Percentiles rank a stretch among this genome's conserved stretches.
Conservation (phyloP, 2,888 invertebrate genomes). For the Dysmachus trigonus region DNA sequence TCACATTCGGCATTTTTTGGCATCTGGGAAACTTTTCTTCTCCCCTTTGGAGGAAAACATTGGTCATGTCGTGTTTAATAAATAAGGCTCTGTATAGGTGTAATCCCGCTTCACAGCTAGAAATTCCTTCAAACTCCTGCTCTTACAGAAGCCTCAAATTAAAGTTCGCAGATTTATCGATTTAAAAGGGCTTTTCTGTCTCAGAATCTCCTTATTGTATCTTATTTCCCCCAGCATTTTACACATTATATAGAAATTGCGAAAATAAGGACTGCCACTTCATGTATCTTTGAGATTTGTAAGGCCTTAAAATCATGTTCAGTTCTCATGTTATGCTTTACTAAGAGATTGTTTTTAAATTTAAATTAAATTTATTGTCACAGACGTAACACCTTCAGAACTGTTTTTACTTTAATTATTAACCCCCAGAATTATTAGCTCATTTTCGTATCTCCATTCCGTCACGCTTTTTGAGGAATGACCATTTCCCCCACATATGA, state of each 20-base stretch:
- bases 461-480: no score
- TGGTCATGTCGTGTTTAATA: conserved; percentile 14
- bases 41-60: not conserved
- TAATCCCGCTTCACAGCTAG: not conserved
- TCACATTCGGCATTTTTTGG: conserved; percentile 13
- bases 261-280: no score
- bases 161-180: not conserved
- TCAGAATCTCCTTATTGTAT: no score
- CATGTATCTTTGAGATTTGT: no score
- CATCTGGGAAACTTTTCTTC: conserved; percentile 15
- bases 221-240: not conserved
- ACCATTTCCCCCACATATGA: no score
- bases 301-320: not conserved
- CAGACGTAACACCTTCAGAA: no score
- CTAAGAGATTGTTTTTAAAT: no score
- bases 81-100: not conserved
- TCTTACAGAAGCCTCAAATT: not conserved
- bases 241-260: not conserved
- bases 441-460: no score
- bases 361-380: no score
- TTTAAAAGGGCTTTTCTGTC: not conserved
- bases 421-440: no score
- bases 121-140: not conserved
- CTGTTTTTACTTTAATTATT: no score
- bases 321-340: no score